Percentiles rank a stretch among this genome's conserved stretches.
phyloP scores from a whole-genome alignment of 2,113 vertebrate species.

The Lasiurus borealis region DNA sequence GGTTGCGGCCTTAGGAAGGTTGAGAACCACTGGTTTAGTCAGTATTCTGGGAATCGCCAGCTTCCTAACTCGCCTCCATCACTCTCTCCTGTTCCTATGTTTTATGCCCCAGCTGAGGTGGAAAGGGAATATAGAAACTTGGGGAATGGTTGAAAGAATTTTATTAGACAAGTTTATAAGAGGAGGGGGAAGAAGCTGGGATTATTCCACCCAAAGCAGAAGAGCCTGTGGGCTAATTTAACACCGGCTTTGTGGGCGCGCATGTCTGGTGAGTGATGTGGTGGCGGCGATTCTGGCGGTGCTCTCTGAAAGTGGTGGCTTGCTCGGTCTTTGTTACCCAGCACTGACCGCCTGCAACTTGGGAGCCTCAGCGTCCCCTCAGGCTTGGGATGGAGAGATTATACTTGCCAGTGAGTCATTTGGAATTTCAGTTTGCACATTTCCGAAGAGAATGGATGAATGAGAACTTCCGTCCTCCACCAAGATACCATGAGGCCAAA shows the following conservation, averaged over 20 bases:
- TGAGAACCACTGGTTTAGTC: no score
- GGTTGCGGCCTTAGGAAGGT: no score
- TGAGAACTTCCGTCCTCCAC: background rate
- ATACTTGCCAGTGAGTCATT: background rate
- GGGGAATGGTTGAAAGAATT: background rate
- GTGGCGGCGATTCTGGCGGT: background rate
- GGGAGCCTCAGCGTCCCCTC: background rate
- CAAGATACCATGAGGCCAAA: background rate
- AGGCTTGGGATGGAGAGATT: no score
- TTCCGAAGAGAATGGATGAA: background rate
- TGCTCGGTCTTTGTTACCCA: background rate
- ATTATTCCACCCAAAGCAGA: background rate
- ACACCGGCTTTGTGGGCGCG: background rate
- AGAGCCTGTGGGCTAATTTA: background rate
- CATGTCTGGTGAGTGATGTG: background rate
- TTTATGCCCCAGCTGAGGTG: no score
- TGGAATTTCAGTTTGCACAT: background rate
- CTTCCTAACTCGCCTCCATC: rapidly evolving
- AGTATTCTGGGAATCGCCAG: rapidly evolving
- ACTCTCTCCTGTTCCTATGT: background rate
- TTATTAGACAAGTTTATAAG: background rate
- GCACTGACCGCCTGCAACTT: background rate
- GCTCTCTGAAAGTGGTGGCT: background rate
- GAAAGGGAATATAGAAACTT: background rate
- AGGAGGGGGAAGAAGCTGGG: background rate